A percentile compares a stretch with the other conserved stretches of the same genome.
Evolutionary conservation across 1,140 invertebrate species (phyloP).

Genomic region (Trachymyrmex cornetzi): DNA sequence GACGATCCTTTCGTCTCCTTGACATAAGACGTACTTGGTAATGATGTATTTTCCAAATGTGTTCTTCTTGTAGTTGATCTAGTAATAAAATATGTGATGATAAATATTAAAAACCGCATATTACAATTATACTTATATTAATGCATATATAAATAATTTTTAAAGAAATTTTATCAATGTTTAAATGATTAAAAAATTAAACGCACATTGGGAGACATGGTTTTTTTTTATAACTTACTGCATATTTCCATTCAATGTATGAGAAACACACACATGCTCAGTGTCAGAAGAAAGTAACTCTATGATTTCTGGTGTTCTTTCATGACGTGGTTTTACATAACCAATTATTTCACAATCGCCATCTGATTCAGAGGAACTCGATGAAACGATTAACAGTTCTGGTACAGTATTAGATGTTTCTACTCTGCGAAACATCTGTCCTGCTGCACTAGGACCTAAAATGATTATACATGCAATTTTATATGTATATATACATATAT

Average conservation of each 20-base stretch:
- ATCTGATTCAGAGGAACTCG: constrained; percentile 76
- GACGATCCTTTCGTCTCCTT: background rate
- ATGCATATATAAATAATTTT: background rate
- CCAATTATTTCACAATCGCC: constrained; percentile 84
- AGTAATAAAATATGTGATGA: background rate
- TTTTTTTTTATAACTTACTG: constrained; percentile 61
- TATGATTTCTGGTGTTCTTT: constrained; percentile 87
- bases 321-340: constrained; percentile 87
- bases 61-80: constrained; percentile 15
- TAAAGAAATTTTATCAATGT: background rate
- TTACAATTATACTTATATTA: background rate
- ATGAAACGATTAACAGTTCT: constrained; percentile 78
- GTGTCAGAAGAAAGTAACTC: constrained; percentile 85
- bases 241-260: constrained; percentile 49
- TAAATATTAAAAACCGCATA: background rate
- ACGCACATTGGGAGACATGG: background rate
- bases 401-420: constrained; percentile 64
- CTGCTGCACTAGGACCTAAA: constrained; percentile 79
- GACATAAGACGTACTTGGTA: constrained; percentile 67
- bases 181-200: background rate
- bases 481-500: background rate
- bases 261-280: constrained; percentile 61
- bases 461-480: constrained; percentile 40
- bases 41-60: constrained; percentile 12
- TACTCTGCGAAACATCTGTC: constrained; percentile 70